Conservation (phyloP, 1,140 invertebrate species). For the Pectinophora gossypiella region DNA sequence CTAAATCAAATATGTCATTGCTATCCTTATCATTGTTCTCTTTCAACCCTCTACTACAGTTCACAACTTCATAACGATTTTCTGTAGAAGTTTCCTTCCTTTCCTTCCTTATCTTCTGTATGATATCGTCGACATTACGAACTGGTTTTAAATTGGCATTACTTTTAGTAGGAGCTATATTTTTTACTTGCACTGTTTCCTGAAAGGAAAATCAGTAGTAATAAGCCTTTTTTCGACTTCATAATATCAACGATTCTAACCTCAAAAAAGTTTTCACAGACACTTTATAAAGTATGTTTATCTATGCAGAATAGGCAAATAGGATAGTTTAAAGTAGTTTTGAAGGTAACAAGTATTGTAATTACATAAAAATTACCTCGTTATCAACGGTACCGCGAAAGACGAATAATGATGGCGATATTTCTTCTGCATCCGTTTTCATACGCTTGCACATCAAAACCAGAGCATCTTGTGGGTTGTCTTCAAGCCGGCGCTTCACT, state of each 20-base stretch:
- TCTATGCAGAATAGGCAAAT: background rate
- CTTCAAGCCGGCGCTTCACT: slow-evolving; percentile 67
- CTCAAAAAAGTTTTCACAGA: background rate
- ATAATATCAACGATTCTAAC: background rate
- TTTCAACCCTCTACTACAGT: slow-evolving; percentile 63
- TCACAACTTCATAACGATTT: slow-evolving; percentile 72
- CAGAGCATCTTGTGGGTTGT: slow-evolving; percentile 68
- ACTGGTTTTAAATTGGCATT: slow-evolving; percentile 32
- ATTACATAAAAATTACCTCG: slow-evolving; percentile 35
- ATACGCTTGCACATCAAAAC: slow-evolving; percentile 64
- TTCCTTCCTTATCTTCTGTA: slow-evolving; percentile 65
- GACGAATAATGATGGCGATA: slow-evolving; percentile 61
- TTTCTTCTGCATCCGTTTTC: slow-evolving; percentile 50
- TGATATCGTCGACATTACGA: slow-evolving; percentile 59
- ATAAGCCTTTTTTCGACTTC: background rate
- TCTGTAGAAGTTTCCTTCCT: slow-evolving; percentile 53
- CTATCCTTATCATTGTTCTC: slow-evolving; percentile 38
- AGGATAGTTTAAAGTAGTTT: background rate
- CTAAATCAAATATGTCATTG: slow-evolving; percentile 44
- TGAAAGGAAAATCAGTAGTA: slow-evolving; percentile 19
- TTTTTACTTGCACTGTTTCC: slow-evolving; percentile 44
- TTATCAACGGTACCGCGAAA: slow-evolving; percentile 66
- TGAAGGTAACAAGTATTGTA: no score
- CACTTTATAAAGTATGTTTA: background rate
- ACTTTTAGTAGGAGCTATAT: slow-evolving; percentile 35